A percentile compares a stretch with the other conserved stretches of the same genome.
Evolutionary conservation across 1,140 invertebrate species (phyloP).

Genomic region (Stegodyphus dumicola): DNA sequence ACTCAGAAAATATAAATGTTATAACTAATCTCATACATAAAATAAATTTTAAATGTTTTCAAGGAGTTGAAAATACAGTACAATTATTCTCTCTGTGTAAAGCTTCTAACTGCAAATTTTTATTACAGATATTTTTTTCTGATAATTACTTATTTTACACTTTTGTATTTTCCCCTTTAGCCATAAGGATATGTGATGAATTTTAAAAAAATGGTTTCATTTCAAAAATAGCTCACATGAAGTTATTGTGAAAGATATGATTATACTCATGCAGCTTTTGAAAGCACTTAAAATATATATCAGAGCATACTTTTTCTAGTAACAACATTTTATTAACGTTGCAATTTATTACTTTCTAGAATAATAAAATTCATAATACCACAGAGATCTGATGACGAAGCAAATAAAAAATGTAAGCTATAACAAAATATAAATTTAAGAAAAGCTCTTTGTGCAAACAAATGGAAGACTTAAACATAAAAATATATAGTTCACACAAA

Average conservation of each 20-base stretch:
- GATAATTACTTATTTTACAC: too few species aligned
- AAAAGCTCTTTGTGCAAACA: slow-evolving; percentile 57
- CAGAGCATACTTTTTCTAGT: slow-evolving; percentile 20
- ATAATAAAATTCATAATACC: background rate
- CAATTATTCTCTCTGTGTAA: too few species aligned
- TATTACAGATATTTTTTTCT: too few species aligned
- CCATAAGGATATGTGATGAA: too few species aligned
- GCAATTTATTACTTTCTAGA: slow-evolving; percentile 2
- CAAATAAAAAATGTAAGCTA: slow-evolving; percentile 48
- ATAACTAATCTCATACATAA: too few species aligned
- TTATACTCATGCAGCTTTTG: slow-evolving; percentile 54
- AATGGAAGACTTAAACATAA: slow-evolving; percentile 57
- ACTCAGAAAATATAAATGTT: too few species aligned
- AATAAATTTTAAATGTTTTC: too few species aligned
- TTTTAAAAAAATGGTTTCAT: slow-evolving; percentile 10
- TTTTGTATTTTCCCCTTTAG: too few species aligned
- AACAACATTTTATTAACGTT: background rate
- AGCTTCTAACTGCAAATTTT: too few species aligned
- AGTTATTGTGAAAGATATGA: slow-evolving; percentile 23
- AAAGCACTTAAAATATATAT: slow-evolving; percentile 55
- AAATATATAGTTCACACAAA: slow-evolving; percentile 33
- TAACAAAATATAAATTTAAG: slow-evolving; percentile 58
- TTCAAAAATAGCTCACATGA: background rate
- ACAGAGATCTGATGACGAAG: slow-evolving; percentile 24
- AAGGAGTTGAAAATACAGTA: too few species aligned